Percentiles rank a stretch among this genome's conserved stretches.
Evolutionary conservation across 2,113 vertebrate species (phyloP).

Genomic region (Plectropomus leopardus): DNA sequence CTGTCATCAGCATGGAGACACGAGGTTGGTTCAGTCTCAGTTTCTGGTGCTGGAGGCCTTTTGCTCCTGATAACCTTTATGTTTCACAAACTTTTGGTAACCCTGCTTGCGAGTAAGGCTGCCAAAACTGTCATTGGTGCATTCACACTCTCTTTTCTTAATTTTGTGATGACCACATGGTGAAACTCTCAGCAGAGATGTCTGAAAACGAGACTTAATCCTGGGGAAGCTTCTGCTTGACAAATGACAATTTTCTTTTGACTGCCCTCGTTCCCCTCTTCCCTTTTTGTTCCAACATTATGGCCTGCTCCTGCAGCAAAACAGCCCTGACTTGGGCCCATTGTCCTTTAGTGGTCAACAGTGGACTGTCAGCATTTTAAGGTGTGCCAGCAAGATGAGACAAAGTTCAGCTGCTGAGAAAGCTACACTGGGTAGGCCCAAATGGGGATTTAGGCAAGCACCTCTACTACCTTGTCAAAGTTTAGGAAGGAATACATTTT

Average conservation of each 20-base stretch:
- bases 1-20: slow-evolving; percentile 52
- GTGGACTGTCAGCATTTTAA: background rate
- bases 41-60: slow-evolving; percentile 44
- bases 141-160: no score
- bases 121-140: background rate
- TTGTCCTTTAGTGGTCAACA: background rate
- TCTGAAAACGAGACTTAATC: background rate
- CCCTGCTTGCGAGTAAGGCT: background rate
- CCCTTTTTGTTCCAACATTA: background rate
- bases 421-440: background rate
- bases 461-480: no score
- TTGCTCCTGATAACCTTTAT: slow-evolving; percentile 35
- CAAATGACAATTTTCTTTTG: background rate
- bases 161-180: background rate
- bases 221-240: background rate
- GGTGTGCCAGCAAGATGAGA: background rate
- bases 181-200: background rate
- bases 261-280: background rate
- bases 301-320: background rate
- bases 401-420: background rate
- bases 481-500: background rate
- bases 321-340: background rate
- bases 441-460: background rate
- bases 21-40: slow-evolving; percentile 27
- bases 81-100: slow-evolving; percentile 18